Percentiles rank a stretch among this genome's conserved stretches.
Conservation (phyloP, 2,888 invertebrate species). For the Drosophila nr. perissopoda region DNA sequence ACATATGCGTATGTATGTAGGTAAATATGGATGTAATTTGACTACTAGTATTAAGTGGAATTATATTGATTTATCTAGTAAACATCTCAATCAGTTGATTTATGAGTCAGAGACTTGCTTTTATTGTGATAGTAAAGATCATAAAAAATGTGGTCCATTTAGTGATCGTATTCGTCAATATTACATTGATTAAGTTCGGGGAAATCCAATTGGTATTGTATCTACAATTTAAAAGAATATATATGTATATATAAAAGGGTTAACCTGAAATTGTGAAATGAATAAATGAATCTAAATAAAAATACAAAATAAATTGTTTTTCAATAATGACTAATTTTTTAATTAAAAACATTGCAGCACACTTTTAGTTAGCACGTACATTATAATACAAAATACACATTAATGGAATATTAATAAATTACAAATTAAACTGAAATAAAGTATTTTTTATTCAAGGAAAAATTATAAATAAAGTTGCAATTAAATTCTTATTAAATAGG, state of each 20-base stretch:
- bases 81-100: slow-evolving; percentile 32
- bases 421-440: slow-evolving; percentile 34
- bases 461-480: slow-evolving; percentile 14
- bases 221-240: slow-evolving; percentile 31
- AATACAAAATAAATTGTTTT: slow-evolving; percentile 21
- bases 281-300: slow-evolving; percentile 25
- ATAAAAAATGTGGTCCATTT: slow-evolving; percentile 84
- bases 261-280: slow-evolving; percentile 12
- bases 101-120: slow-evolving; percentile 36
- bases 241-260: slow-evolving; percentile 14
- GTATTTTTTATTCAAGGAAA: slow-evolving; percentile 30
- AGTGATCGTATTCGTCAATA: slow-evolving; percentile 81
- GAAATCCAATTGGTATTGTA: slow-evolving; percentile 37
- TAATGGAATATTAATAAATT: slow-evolving; percentile 51
- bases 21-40: slow-evolving; percentile 61
- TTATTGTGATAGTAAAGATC: slow-evolving; percentile 49
- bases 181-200: slow-evolving; percentile 66
- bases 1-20: slow-evolving; percentile 16
- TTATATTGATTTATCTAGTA: slow-evolving; percentile 67
- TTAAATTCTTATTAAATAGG: slow-evolving; percentile 39
- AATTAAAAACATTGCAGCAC: slow-evolving; percentile 75
- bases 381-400: slow-evolving; percentile 69
- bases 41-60: slow-evolving; percentile 61
- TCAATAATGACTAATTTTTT: slow-evolving; percentile 60
- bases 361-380: slow-evolving; percentile 71